Base-by-base conservation (phyloP, 2,888 invertebrate species). In the Arenicola marina region DNA sequence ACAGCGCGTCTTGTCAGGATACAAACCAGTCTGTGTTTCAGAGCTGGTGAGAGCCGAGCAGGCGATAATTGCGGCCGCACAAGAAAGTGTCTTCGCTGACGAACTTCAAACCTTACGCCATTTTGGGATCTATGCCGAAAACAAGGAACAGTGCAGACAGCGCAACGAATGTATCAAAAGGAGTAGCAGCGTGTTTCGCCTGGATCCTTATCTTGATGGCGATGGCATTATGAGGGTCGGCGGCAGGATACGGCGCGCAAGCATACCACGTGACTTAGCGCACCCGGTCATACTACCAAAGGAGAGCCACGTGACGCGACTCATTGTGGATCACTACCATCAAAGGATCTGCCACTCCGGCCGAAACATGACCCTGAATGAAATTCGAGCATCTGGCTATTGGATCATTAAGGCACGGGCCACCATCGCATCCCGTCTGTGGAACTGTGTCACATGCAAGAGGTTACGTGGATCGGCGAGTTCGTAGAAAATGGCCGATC, bases 401-500 rank as follows among this genome's bases (percentile, higher is more conserved):
- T 59, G 59, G 59, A 59, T 59, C 15, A 28, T 59, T 4, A 31
- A 28, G 24, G 31, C 32, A 4, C 11, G 43, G n/a, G 28, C 55
- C 28, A 24, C 43, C 29, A 56, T 61, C 3, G 34, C 55, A 28
- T 38, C 38, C 7, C 18, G 18, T 46, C 44, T 61, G 4, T 33
- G 46, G 18, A 61, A 69, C 0, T 83, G 82, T 66, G 61, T 76
- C 0, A 62, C 31, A 1, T 83, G 83, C 61, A 61, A 66, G 18
- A 68, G 69, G 21, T 54, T 67, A 7, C 68, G 72, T 7, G 73
- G 73, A 2, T 46, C 45, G 21, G 31, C 66, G 0, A 64, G 65
- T 29, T 54, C 66, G 3, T 73, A 77, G 46, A 72, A 79, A 21
- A 82, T 80, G 79, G 75, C 77, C 1, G 69, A 76, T 29, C 67